A percentile compares a stretch with the other conserved stretches of the same genome.
phyloP scores from a whole-genome alignment of 2,888 invertebrate species.

The Melikaiella ostensackeni region DNA sequence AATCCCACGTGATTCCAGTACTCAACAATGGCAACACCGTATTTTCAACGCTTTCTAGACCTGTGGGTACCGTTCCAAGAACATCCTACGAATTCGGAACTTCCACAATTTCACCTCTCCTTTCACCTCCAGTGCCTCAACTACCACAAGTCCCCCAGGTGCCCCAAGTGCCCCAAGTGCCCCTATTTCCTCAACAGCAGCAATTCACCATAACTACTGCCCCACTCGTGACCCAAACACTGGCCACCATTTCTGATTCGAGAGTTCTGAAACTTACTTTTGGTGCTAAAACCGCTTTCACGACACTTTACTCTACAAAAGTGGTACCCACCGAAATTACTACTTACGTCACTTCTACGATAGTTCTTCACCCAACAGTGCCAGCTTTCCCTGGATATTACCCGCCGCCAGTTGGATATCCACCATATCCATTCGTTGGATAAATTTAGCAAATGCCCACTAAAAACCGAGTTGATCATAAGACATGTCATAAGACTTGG shows the following conservation, averaged over 20 bases:
- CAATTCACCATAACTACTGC: constrained; percentile 89
- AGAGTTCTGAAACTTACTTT: constrained; percentile 91
- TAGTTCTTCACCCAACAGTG: constrained; percentile 85
- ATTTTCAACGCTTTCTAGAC: constrained; percentile 88
- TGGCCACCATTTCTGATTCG: constrained; percentile 88
- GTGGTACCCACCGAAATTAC: constrained; percentile 90
- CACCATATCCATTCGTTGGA: constrained; percentile 87
- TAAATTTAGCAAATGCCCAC: constrained; percentile 71
- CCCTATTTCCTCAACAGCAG: constrained; percentile 80
- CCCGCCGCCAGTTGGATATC: constrained; percentile 83
- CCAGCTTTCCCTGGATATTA: constrained; percentile 87
- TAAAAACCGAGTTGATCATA: background rate
- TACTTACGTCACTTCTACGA: constrained; percentile 89
- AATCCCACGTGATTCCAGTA: constrained; percentile 89
- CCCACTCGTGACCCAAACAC: constrained; percentile 88
- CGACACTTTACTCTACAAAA: constrained; percentile 90
- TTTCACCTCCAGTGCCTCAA: constrained; percentile 62
- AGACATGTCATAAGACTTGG: no score
- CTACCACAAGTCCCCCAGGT: constrained; percentile 55
- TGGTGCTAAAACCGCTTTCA: constrained; percentile 93
- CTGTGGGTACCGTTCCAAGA: constrained; percentile 87
- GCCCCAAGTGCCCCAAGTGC: constrained; percentile 66
- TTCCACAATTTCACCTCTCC: constrained; percentile 81
- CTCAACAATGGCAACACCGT: constrained; percentile 87
- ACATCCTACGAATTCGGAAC: constrained; percentile 89